Evolutionary conservation across 2,113 vertebrate species (phyloP).

Genomic region (Vimba vimba): DNA sequence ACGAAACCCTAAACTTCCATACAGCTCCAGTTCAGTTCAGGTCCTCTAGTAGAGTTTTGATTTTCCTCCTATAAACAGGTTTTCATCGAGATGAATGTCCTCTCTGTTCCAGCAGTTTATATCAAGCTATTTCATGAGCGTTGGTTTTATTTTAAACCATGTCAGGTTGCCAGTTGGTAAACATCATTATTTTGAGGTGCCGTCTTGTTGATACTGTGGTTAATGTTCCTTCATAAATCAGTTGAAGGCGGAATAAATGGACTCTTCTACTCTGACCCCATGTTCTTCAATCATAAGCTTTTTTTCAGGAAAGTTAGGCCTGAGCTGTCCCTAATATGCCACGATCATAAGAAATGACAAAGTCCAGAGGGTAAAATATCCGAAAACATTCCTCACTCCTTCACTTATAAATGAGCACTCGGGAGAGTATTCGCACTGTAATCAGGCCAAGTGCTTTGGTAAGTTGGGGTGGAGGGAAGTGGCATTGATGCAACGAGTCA

Average conservation of each 20-base stretch:
- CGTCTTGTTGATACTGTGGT: not conserved
- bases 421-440: not conserved
- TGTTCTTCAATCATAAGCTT: not conserved
- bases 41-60: not conserved
- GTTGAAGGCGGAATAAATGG: not conserved
- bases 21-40: not conserved
- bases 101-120: not conserved
- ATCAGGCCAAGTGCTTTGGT: not conserved
- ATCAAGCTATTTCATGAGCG: not conserved
- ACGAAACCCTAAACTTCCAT: not conserved
- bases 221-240: conserved; percentile 22
- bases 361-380: conserved; percentile 50
- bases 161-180: conserved; percentile 9
- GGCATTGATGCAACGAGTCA: not conserved
- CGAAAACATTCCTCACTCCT: conserved; percentile 9
- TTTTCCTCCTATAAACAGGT: not conserved
- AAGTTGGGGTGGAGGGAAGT: conserved; percentile 12
- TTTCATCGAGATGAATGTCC: not conserved
- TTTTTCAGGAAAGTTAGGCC: conserved; percentile 40
- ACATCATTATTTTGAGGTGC: not conserved
- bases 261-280: not conserved
- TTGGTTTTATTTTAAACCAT: not conserved
- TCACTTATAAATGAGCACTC: conserved; percentile 14
- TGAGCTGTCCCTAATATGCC: conserved; percentile 34
- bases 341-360: conserved; percentile 41